phyloP scores from a whole-genome alignment of 1,140 invertebrate species.

The Drosophila trapezifrons region DNA sequence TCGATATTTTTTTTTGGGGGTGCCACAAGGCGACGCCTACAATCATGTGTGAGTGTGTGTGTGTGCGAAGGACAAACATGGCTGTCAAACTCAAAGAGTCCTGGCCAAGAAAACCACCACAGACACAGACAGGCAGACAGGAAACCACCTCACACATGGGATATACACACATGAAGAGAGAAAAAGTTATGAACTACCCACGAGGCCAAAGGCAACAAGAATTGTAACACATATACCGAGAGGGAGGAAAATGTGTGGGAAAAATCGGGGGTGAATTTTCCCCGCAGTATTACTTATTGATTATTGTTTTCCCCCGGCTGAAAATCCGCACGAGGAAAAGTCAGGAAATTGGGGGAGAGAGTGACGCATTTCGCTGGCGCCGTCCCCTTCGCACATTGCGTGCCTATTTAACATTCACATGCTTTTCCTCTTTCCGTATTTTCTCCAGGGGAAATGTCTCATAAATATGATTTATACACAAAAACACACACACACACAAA shows the following conservation, averaged over 20 bases:
- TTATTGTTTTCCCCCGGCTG: conserved; percentile 32
- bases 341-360: conserved; percentile 24
- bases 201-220: conserved; percentile 19
- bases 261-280: conserved; percentile 31
- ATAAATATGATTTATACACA: conserved; percentile 50
- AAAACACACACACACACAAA: not conserved
- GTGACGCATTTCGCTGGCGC: conserved; percentile 28
- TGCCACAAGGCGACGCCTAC: conserved; percentile 62
- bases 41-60: conserved; percentile 32
- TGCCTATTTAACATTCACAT: conserved; percentile 51
- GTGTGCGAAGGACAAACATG: conserved; percentile 63
- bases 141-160: conserved; percentile 50
- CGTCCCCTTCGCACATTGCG: conserved; percentile 44
- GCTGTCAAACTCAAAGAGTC: conserved; percentile 56
- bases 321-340: conserved; percentile 11
- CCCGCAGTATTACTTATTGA: conserved; percentile 34
- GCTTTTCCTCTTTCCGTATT: conserved; percentile 34
- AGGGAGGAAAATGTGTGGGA: conserved; percentile 30
- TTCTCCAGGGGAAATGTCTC: conserved; percentile 44
- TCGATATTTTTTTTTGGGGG: conserved; percentile 18
- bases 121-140: conserved; percentile 37
- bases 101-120: conserved; percentile 76
- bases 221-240: conserved; percentile 37
- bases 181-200: conserved; percentile 49
- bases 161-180: conserved; percentile 32